Evolutionary conservation across 2,113 vertebrate genomes (phyloP).

Genomic region (Machaerirhynchus nigripectus): DNA sequence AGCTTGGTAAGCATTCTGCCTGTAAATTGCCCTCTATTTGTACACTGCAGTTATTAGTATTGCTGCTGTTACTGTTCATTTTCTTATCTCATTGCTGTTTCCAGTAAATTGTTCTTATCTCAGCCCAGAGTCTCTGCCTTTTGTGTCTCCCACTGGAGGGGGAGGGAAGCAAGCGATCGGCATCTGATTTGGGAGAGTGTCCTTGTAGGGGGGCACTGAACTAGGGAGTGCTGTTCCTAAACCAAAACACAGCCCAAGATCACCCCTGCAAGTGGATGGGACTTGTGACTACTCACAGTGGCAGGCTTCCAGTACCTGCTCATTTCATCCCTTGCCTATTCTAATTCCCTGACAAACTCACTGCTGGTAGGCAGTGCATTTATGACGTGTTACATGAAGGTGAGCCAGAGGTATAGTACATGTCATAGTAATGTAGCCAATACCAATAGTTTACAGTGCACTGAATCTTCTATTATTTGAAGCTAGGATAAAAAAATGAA

Average conservation of each 20-base stretch:
- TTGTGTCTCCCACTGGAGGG: not conserved
- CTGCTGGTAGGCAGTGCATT: not conserved
- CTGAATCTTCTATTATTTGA: not conserved
- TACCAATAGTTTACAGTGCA: not conserved
- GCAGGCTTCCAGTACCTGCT: not conserved
- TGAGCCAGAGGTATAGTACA: not conserved
- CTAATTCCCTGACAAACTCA: not conserved
- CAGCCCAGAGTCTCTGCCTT: not conserved
- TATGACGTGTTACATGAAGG: not conserved
- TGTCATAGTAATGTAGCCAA: not conserved
- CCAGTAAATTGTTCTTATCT: not conserved
- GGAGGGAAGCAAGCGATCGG: fast-evolving
- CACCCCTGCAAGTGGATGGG: not conserved
- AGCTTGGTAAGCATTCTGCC: not conserved
- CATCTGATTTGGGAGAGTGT: not conserved
- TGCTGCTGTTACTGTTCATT: not conserved
- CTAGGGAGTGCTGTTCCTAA: not conserved
- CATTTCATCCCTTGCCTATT: not conserved
- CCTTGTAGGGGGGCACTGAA: not conserved
- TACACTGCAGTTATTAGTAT: not conserved
- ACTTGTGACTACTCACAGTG: not conserved
- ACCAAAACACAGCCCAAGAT: not conserved
- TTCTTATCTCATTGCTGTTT: not conserved
- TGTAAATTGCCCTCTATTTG: not conserved
- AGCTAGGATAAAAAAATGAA: not conserved